A percentile compares a stretch with the other conserved stretches of the same genome.
Evolutionary conservation across 1,140 invertebrate genomes (phyloP).

Genomic region (Eriocheir sinensis): DNA sequence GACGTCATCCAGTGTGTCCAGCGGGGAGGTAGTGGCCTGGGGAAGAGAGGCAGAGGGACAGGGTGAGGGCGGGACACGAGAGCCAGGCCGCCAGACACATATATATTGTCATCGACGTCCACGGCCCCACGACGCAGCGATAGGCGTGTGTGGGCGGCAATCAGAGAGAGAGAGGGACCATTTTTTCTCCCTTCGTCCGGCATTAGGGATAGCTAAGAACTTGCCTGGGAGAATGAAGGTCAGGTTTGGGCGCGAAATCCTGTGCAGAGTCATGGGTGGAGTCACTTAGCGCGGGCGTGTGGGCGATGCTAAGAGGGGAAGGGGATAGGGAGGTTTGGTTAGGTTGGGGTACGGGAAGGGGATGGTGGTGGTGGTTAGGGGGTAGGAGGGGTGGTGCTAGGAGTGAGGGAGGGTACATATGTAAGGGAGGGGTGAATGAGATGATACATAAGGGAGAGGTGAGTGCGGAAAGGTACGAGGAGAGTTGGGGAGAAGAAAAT

Average conservation of each 20-base stretch:
- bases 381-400: background rate
- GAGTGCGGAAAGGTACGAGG: background rate
- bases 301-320: background rate
- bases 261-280: conserved; percentile 21
- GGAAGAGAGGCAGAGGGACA: background rate
- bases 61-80: background rate
- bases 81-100: background rate
- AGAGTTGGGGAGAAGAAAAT: background rate
- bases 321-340: no score
- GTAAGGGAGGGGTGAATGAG: background rate
- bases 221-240: background rate
- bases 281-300: background rate
- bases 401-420: background rate
- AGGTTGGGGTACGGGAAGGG: no score
- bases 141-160: background rate
- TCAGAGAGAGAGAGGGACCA: background rate
- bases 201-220: background rate
- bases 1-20: background rate
- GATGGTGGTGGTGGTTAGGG: no score
- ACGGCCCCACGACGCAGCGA: background rate
- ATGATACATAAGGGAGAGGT: background rate
- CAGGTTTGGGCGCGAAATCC: conserved; percentile 19
- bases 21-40: background rate
- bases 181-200: background rate
- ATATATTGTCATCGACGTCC: background rate